Base-by-base conservation (phyloP, 2,113 vertebrate species). In the Psilopogon haemacephalus region DNA sequence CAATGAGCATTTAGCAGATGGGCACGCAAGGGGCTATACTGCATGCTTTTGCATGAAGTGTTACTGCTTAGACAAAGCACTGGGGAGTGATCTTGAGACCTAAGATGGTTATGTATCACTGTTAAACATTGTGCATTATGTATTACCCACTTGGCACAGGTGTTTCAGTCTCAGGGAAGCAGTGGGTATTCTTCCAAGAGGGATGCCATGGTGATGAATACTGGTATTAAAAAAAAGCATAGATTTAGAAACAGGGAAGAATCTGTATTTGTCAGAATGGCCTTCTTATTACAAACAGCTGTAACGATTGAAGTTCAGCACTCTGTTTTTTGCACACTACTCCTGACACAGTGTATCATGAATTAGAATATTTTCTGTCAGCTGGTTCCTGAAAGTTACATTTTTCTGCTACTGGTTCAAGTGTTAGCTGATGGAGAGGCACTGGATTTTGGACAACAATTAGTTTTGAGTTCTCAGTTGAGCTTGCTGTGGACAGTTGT, bases 11-110 rank as follows among this genome's bases (percentile, higher is more conserved):
- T 65, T 76, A 96, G 96, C 90, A 94, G 95, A 63, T 75, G 92
- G 89, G 94, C 89, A 77, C 79, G 83, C 90, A 70, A 92, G 87
- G 92, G 78, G 96, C 97, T 96, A 90, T 94, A 95, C 92, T 97
- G 98, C 97, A 98, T 98, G 98, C 93, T 84, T 92, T 86, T 97
- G 98, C 98, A 98, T 98, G 98, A 97, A 96, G 92, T 88, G 88
- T 95, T 97, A 95, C 95, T 92, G 97, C 97, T 97, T 92, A 97
- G 96, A 84, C 20, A 27, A 97, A 96, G 95, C 88, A 92, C 88
- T 72, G 96, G 95, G 94, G 83, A 97, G 92, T 94, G 97, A 94
- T 80, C 86, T 81, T 52, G 55, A 96, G 94, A 95, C 84, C 77
- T 94, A 87, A 93, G 83, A 58, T 79, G 50, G 76, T 94, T 86